Evolutionary conservation across 1,140 invertebrate species (phyloP), one percentile per base, ranked within the genome.

Genomic region (Pantala flavescens): DNA sequence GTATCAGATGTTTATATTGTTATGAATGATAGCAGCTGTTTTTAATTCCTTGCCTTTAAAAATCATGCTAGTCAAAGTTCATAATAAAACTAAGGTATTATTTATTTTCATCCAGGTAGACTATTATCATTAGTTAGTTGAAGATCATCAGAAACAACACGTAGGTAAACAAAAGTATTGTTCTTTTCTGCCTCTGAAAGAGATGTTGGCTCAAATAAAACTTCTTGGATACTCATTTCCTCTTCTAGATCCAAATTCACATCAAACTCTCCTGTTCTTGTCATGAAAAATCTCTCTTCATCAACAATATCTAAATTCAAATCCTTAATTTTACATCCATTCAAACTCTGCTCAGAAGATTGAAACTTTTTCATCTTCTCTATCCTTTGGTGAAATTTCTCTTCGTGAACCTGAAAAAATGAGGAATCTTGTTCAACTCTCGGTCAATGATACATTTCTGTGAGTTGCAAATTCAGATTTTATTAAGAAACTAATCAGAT

Each of bases 371-470:
- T 10, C 23, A n/a, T 70, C 24, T 55, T 74, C 23, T 74, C 24
- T 24, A 74, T 21, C 23, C 73, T 70, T 11, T 11, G 19, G 63
- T 74, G 73, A 28, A 74, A 74, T 36, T 24, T 74, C 19, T 24
- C 28, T 21, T 74, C 55, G 28, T 74, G 73, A 19, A 74, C 63
- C 73, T 74, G 63, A 73, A 43, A 43, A 73, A 5, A 28, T 24
- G 11, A 72, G 14, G 9, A n/a, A n/a, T n/a, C n/a, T n/a, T n/a
- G n/a, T n/a, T n/a, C n/a, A n/a, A n/a, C n/a, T n/a, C n/a, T n/a
- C n/a, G n/a, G n/a, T n/a, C n/a, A n/a, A n/a, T n/a, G n/a, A n/a
- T n/a, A n/a, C n/a, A n/a, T n/a, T n/a, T n/a, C n/a, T n/a, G n/a
- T n/a, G n/a, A n/a, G n/a, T n/a, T n/a, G n/a, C n/a, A n/a, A n/a